A percentile compares a stretch with the other conserved stretches of the same genome.
phyloP scores from a whole-genome alignment of 2,113 vertebrate species.

The Xyrauchen texanus region DNA sequence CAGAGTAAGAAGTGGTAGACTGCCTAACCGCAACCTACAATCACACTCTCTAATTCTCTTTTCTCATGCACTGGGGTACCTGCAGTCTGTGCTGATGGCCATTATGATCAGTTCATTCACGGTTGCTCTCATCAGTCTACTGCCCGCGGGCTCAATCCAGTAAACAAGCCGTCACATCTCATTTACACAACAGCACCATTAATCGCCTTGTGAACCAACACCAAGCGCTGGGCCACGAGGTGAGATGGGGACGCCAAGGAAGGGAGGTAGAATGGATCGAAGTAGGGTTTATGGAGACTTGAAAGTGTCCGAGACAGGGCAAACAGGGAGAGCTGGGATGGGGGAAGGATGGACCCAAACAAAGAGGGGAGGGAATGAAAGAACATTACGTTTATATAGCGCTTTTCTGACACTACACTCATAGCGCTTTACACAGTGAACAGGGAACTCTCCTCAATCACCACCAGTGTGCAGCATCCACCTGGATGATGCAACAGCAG shows the following conservation, averaged over 20 bases:
- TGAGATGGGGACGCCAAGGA: neutral
- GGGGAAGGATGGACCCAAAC: neutral
- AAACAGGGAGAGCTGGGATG: constrained; percentile 49
- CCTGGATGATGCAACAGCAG: too few relatives aligned
- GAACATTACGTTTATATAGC: too few relatives aligned
- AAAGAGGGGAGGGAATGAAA: constrained; percentile 17
- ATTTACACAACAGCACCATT: constrained; percentile 48
- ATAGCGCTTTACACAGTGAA: too few relatives aligned
- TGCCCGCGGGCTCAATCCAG: constrained; percentile 51
- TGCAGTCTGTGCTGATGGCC: constrained; percentile 48
- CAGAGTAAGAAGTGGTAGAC: constrained; percentile 51
- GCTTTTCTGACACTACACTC: too few relatives aligned
- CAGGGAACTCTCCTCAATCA: too few relatives aligned
- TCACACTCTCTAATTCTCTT: constrained; percentile 43
- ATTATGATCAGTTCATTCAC: constrained; percentile 65
- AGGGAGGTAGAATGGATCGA: constrained; percentile 20
- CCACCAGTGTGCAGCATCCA: too few relatives aligned
- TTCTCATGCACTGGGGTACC: constrained; percentile 38
- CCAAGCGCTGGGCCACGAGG: neutral
- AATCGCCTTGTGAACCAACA: constrained; percentile 19
- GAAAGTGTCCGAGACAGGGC: constrained; percentile 44
- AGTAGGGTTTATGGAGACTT: constrained; percentile 13
- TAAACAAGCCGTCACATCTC: constrained; percentile 65
- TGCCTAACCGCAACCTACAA: constrained; percentile 50
- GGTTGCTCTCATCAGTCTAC: constrained; percentile 54